These are phyloP conservation scores for Neodiprion lecontei DNA, from an alignment of 1,140 invertebrate genomes.

Conservation along the genomic window DNA sequence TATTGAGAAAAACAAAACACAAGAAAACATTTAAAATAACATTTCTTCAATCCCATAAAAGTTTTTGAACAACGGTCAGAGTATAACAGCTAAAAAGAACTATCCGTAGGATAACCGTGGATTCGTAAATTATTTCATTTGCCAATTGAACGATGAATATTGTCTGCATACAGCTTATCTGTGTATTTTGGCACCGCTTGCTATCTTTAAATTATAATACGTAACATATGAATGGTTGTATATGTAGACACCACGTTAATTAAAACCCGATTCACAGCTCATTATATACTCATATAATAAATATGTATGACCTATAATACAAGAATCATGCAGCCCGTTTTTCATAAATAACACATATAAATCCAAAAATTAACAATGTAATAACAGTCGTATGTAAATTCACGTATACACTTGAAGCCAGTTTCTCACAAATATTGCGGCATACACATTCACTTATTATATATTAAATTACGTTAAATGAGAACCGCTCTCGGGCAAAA, in stretches of 20 bases:
- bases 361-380: too few relatives aligned
- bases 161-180: conserved; percentile 14
- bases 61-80: background rate
- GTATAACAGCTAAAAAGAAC: background rate
- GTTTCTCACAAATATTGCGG: background rate
- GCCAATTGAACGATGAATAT: background rate
- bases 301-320: background rate
- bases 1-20: background rate
- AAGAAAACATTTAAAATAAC: conserved; percentile 8
- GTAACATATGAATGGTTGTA: conserved; percentile 9
- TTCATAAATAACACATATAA: too few relatives aligned
- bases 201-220: background rate
- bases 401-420: background rate
- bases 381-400: too few relatives aligned
- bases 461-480: background rate
- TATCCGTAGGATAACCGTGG: conserved; percentile 21
- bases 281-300: background rate
- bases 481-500: conserved; percentile 20
- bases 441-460: background rate
- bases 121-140: conserved; percentile 1
- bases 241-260: background rate
- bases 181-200: conserved; percentile 17
- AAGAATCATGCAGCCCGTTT: background rate
- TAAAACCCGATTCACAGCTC: background rate
- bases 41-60: background rate